Percentiles rank a stretch among this genome's conserved stretches.
Conservation (phyloP, 2,797 vertebrate genomes). For the Trachops cirrhosus region DNA sequence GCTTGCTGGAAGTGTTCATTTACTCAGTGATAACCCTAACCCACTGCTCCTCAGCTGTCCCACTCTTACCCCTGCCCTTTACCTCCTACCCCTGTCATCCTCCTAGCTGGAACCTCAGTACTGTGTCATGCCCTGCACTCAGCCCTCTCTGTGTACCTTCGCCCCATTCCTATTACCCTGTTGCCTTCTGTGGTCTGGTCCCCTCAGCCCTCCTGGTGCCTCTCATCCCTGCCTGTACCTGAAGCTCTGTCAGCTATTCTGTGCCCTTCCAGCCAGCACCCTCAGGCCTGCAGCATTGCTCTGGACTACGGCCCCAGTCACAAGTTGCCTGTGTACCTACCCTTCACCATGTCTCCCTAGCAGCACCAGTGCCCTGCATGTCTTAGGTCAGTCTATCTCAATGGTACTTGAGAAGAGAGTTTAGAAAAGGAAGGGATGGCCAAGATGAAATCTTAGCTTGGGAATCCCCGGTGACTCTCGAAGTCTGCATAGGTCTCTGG, state of each 20-base stretch:
- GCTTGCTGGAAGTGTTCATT: neutral
- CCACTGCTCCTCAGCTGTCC: neutral
- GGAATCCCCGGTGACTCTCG: neutral
- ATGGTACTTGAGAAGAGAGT: neutral
- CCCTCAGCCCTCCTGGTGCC: neutral
- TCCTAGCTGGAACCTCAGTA: neutral
- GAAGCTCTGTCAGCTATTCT: neutral
- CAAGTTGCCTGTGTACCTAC: neutral
- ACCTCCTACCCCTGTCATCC: neutral
- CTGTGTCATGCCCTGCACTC: neutral
- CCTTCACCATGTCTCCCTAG: neutral
- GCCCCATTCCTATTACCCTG: neutral
- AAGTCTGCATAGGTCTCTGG: neutral
- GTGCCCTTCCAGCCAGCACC: neutral
- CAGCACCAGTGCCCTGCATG: neutral
- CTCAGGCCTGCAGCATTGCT: neutral
- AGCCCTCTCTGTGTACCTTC: neutral
- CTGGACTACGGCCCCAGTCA: neutral
- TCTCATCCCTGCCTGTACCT: neutral
- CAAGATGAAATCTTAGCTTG: conserved; percentile 31
- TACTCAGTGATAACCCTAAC: neutral
- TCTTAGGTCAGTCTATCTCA: neutral
- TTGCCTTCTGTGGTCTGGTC: neutral
- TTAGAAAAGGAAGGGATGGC: neutral
- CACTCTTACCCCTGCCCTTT: neutral